Conservation (phyloP, 2,797 vertebrate species). For the Scyliorhinus canicula region DNA sequence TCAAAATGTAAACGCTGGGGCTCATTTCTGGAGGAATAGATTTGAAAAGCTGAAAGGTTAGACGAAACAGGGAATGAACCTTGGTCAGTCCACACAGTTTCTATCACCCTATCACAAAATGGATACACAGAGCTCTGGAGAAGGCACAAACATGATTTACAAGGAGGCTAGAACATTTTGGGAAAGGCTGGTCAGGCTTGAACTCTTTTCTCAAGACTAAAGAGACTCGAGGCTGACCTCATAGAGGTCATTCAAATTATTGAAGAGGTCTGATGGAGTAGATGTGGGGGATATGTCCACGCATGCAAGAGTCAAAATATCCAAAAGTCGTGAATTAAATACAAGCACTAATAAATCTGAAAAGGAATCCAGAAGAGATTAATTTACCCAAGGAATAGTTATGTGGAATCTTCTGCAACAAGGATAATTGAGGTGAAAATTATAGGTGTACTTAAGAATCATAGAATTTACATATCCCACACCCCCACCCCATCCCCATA, state of each 20-base stretch:
- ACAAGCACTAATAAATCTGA: not conserved
- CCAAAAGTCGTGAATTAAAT: not conserved
- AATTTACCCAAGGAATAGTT: not conserved
- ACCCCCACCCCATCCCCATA: no score
- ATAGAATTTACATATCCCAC: no score
- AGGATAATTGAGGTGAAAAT: not conserved
- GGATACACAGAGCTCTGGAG: not conserved
- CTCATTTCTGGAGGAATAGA: not conserved
- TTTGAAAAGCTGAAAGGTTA: not conserved
- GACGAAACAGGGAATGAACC: not conserved
- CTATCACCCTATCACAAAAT: not conserved
- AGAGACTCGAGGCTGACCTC: not conserved
- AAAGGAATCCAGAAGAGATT: not conserved
- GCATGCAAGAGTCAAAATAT: not conserved
- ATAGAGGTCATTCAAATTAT: not conserved
- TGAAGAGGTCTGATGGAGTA: not conserved
- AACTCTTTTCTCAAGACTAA: not conserved
- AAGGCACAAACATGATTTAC: not conserved
- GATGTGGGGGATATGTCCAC: not conserved
- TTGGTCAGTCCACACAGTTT: not conserved
- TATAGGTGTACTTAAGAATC: not conserved
- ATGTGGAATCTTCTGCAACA: not conserved
- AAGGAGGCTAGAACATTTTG: not conserved
- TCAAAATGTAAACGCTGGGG: not conserved
- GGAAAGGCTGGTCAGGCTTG: not conserved